These are phyloP conservation scores for Lycocorax pyrrhopterus DNA, from an alignment of 2,113 vertebrate genomes.

Conservation along the genomic window DNA sequence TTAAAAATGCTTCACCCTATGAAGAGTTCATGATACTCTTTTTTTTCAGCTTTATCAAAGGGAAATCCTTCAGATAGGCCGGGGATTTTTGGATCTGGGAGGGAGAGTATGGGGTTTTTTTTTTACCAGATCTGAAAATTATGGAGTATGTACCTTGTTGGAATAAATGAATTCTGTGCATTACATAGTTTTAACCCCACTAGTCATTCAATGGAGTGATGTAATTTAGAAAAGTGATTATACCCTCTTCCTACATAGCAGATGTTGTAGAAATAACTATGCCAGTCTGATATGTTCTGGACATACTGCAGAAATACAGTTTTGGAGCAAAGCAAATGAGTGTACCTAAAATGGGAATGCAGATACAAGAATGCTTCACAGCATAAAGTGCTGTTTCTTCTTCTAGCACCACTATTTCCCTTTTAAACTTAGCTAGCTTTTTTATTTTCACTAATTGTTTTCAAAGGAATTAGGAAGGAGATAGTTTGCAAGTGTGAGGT, in stretches of 20 bases:
- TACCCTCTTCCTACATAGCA: background rate
- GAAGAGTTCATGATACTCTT: background rate
- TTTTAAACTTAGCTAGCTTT: background rate
- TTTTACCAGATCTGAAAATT: background rate
- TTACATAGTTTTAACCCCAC: background rate
- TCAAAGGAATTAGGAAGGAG: background rate
- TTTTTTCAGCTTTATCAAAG: slow-evolving; percentile 10
- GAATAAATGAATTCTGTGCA: background rate
- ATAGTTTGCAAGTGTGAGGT: background rate
- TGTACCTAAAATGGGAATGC: background rate
- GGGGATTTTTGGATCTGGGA: background rate
- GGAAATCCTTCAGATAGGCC: slow-evolving; percentile 11
- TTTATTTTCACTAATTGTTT: background rate
- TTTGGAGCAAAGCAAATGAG: background rate
- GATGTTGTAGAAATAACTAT: background rate
- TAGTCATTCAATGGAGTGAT: background rate
- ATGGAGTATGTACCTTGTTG: background rate
- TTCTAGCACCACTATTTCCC: background rate
- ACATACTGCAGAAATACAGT: background rate
- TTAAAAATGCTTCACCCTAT: background rate
- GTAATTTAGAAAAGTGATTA: background rate
- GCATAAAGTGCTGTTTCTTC: background rate
- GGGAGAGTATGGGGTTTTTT: background rate
- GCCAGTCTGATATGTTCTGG: background rate
- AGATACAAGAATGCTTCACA: background rate